Evolutionary conservation across 1,140 invertebrate genomes (phyloP), one percentile per base, ranked within the genome.

Genomic region (Eriocheir sinensis): DNA sequence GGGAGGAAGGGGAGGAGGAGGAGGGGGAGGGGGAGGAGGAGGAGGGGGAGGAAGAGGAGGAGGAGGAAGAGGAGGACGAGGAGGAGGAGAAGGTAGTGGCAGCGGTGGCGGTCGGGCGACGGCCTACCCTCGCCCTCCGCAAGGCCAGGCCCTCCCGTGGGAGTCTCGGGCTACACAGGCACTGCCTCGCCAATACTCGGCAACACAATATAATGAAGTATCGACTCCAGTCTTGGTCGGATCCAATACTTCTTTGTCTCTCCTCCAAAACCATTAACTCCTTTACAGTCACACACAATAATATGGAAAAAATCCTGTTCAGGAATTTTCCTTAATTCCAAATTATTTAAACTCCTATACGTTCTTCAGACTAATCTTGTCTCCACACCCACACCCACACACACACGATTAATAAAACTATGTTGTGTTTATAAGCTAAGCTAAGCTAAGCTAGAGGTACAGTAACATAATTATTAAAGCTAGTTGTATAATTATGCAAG

Each of bases 171-270:
- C 27, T n/a, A 72, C 60, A 12, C 27, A 21, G 21, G 21, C 60
- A 12, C 27, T n/a, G 21, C 60, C 6, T 72, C 21, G 21, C 60
- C 60, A 21, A 72, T 72, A 72, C 60, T 72, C 60, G n/a, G n/a
- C 60, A 72, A 72, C 21, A 72, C 60, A 72, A 72, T n/a, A 72
- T 72, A 72, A 72, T 72, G 60, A 72, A 72, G 60, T 72, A 72
- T 72, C 60, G 60, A 72, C 60, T 72, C 27, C 27, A 72, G 60
- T 72, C 27, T n/a, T n/a, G 21, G 21, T 21, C 60, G 21, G 60
- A 72, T 72, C 60, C 60, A 72, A 72, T 72, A 72, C 17, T 72
- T 72, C 60, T 72, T 72, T 72, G 60, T 72, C 60, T 72, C 27
- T 72, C 60, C 17, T 27, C 21, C 60, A 4, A 72, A 72, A 72